Conservation (phyloP, 2,797 vertebrate species). For the Novumbra hubbsi region DNA sequence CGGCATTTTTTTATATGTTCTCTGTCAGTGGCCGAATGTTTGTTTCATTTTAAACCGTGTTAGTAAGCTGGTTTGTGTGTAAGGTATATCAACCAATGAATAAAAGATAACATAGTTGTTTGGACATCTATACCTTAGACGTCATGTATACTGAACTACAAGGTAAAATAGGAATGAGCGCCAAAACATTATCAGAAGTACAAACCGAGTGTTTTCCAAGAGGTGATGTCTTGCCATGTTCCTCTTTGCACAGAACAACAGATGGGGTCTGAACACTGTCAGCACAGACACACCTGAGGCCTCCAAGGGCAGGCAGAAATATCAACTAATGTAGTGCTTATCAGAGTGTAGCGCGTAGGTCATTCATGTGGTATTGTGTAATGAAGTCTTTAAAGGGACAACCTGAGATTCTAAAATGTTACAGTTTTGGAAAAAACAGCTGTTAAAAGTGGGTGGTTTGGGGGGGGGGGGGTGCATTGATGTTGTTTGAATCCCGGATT, state of each 20-base stretch:
- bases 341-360: not conserved
- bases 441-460: too few species aligned
- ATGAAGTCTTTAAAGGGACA: not conserved
- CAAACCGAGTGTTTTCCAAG: not conserved
- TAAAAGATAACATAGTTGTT: not conserved
- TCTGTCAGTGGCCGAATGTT: slow-evolving; percentile 1
- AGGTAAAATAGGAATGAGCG: not conserved
- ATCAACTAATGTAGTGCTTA: not conserved
- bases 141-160: not conserved
- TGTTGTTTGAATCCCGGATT: too few species aligned
- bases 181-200: not conserved
- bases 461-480: too few species aligned
- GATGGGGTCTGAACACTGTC: not conserved
- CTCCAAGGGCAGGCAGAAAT: not conserved
- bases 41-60: not conserved
- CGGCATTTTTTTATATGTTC: not conserved
- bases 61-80: not conserved
- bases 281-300: not conserved
- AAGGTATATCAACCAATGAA: slow-evolving; percentile 1
- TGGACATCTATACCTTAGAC: not conserved
- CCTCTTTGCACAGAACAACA: not conserved
- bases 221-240: not conserved
- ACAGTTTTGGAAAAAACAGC: too few species aligned
- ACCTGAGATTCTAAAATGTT: not conserved
- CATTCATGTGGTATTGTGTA: not conserved